A percentile compares a stretch with the other conserved stretches of the same genome.
phyloP scores from a whole-genome alignment of 2,888 invertebrate species.

The Caenorhabditis plicata region DNA sequence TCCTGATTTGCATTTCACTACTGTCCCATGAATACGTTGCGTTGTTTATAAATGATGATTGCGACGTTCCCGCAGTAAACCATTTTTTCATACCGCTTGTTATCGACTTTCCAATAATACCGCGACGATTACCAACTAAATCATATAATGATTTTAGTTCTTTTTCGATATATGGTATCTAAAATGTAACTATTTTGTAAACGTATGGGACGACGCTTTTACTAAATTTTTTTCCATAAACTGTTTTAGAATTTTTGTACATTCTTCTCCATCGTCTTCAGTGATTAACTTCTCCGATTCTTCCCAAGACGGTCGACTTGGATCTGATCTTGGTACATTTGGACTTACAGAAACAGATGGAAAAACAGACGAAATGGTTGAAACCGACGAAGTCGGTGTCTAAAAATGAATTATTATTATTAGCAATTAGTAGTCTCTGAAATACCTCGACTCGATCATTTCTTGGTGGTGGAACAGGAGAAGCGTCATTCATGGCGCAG shows the following conservation, averaged over 20 bases:
- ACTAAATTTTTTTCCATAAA: conserved; percentile 21
- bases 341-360: conserved; percentile 14
- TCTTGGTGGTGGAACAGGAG: too few relatives aligned
- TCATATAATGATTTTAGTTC: conserved; percentile 75
- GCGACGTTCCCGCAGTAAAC: conserved; percentile 27
- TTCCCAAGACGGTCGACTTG: conserved; percentile 3
- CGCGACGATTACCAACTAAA: conserved; percentile 73
- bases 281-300: conserved; percentile 7
- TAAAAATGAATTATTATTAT: background rate
- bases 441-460: too few relatives aligned
- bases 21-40: conserved; percentile 68
- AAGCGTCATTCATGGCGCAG: conserved; percentile 15
- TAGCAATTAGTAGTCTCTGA: too few relatives aligned
- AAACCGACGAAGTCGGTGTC: conserved; percentile 13
- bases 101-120: conserved; percentile 26
- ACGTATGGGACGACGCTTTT: background rate
- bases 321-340: conserved; percentile 2
- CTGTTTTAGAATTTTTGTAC: conserved; percentile 10
- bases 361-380: conserved; percentile 22
- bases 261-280: conserved; percentile 11
- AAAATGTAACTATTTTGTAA: conserved; percentile 1
- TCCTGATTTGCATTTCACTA: conserved; percentile 86
- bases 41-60: conserved; percentile 4
- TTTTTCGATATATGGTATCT: conserved; percentile 85
- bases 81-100: conserved; percentile 36